Conservation (phyloP, 2,113 vertebrate species). For the Catagonus wagneri region DNA sequence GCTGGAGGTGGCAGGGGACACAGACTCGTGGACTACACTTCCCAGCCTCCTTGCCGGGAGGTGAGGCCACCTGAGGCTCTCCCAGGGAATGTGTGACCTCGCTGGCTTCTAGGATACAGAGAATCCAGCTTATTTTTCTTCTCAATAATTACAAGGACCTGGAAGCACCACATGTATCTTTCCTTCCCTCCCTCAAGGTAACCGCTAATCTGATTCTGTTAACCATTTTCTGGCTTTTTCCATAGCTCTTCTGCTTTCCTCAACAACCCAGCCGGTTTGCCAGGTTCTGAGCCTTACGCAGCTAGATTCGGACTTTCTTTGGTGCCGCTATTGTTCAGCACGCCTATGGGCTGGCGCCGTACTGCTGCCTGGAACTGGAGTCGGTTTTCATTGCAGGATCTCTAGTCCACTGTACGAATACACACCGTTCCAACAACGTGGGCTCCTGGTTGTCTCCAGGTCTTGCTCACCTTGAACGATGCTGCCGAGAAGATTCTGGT, state of each 20-base stretch:
- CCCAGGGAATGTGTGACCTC: neutral
- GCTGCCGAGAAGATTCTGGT: neutral
- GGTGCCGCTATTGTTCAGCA: neutral
- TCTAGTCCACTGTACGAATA: neutral
- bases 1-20: neutral
- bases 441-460: neutral
- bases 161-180: neutral
- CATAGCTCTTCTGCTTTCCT: neutral
- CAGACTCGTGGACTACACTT: neutral
- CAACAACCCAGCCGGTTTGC: neutral
- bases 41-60: neutral
- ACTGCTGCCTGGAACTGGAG: no score
- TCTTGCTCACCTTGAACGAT: accelerated
- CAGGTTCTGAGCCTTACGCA: accelerated
- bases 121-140: neutral
- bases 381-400: neutral
- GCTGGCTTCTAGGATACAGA: neutral
- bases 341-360: neutral
- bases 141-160: neutral
- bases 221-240: neutral
- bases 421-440: no score
- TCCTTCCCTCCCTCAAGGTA: neutral
- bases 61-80: accelerated
- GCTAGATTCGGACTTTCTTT: neutral
- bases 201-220: neutral